Evolutionary conservation across 2,888 invertebrate species (phyloP).

Genomic region (Liposcelis brunnea): DNA sequence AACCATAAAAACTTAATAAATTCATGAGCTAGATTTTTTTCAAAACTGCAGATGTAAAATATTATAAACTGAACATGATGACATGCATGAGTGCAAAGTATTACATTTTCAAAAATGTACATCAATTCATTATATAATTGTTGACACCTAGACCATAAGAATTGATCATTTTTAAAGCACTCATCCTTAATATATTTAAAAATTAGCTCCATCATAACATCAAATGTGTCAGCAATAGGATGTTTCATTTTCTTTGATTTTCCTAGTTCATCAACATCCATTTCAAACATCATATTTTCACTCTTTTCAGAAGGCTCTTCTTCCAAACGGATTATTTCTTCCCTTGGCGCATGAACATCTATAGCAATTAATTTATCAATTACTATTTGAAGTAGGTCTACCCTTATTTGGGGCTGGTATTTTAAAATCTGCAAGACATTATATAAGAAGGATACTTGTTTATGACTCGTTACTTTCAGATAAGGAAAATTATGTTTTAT

Average conservation of each 20-base stretch:
- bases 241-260: constrained; percentile 29
- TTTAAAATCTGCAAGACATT: constrained; percentile 59
- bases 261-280: constrained; percentile 26
- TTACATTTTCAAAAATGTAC: constrained; percentile 51
- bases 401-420: constrained; percentile 52
- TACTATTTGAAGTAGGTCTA: constrained; percentile 40
- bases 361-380: constrained; percentile 45
- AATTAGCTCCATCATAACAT: constrained; percentile 58
- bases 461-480: constrained; percentile 44
- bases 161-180: constrained; percentile 28
- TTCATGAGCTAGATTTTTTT: constrained; percentile 36
- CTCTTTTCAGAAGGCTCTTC: too few species aligned
- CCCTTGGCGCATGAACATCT: constrained; percentile 50
- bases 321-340: constrained; percentile 27
- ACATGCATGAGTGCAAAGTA: constrained; percentile 69
- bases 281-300: constrained; percentile 22
- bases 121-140: constrained; percentile 13
- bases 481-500: constrained; percentile 58
- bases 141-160: constrained; percentile 31
- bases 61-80: constrained; percentile 61
- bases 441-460: constrained; percentile 56
- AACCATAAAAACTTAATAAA: constrained; percentile 58
- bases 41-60: constrained; percentile 55
- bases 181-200: constrained; percentile 48
- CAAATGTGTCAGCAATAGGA: constrained; percentile 46